Conservation (phyloP, 2,888 invertebrate genomes). For the Hipparchia sbordonii region DNA sequence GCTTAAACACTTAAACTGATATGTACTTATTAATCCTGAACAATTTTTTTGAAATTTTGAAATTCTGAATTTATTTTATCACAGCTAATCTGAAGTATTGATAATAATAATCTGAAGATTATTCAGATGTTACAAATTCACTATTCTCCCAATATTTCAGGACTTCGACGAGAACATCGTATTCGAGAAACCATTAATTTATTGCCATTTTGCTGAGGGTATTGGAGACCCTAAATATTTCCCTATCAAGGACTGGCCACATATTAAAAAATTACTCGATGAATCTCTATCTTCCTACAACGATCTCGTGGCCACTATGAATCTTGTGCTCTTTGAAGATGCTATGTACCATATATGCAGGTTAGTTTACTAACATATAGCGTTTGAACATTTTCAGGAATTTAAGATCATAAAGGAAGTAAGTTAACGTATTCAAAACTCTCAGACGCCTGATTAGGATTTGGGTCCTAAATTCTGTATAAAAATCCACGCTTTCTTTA, state of each 20-base stretch:
- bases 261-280: constrained; percentile 87
- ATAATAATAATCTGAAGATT: too few relatives aligned
- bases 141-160: constrained; percentile 57
- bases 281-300: constrained; percentile 94
- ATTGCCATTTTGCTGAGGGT: constrained; percentile 95
- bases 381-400: not conserved
- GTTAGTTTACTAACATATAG: constrained; percentile 52
- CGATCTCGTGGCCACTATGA: constrained; percentile 95
- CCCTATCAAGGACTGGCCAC: constrained; percentile 88
- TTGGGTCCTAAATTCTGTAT: too few relatives aligned
- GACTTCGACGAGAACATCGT: constrained; percentile 88
- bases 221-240: constrained; percentile 96
- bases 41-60: too few relatives aligned
- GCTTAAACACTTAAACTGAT: too few relatives aligned
- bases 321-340: constrained; percentile 96
- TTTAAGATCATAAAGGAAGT: not conserved
- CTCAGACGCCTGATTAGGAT: too few relatives aligned
- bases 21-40: too few relatives aligned
- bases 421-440: too few relatives aligned
- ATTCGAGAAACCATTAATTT: constrained; percentile 90
- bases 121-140: not conserved
- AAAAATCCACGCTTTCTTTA: too few relatives aligned
- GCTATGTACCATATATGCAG: constrained; percentile 96
- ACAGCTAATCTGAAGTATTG: too few relatives aligned
- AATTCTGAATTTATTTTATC: too few relatives aligned